A percentile compares a stretch with the other conserved stretches of the same genome.
phyloP scores from a whole-genome alignment of 2,113 vertebrate genomes.

The Lophius piscatorius region DNA sequence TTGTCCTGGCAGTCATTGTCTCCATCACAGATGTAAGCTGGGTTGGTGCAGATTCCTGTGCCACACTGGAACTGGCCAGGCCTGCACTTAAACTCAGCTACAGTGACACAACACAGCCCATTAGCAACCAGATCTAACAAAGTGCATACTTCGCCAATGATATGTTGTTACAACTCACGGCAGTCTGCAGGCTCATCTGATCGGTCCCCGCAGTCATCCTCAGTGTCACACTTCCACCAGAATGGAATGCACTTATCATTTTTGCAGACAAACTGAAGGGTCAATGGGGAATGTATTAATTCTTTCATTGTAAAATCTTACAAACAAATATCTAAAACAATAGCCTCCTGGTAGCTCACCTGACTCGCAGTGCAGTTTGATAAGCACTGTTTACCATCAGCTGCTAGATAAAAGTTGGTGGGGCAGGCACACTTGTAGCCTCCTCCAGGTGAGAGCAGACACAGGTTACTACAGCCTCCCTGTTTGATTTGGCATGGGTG shows the following conservation, averaged over 20 bases:
- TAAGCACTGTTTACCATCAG: slow-evolving; percentile 90
- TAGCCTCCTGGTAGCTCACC: slow-evolving; percentile 70
- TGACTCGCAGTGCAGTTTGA: slow-evolving; percentile 98
- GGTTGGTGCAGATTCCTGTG: slow-evolving; percentile 97
- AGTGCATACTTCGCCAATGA: not conserved
- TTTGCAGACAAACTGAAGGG: slow-evolving; percentile 93
- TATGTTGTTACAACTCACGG: slow-evolving; percentile 80
- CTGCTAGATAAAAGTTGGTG: slow-evolving; percentile 95
- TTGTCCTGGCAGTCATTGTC: slow-evolving; percentile 99
- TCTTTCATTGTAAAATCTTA: not conserved
- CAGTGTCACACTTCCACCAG: slow-evolving; percentile 99
- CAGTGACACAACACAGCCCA: not conserved
- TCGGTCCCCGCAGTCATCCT: slow-evolving; percentile 96
- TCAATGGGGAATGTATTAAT: not conserved
- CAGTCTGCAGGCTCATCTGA: slow-evolving; percentile 94
- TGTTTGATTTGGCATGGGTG: slow-evolving; percentile 93
- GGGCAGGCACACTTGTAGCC: slow-evolving; percentile 94
- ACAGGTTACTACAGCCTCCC: slow-evolving; percentile 95
- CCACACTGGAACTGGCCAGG: slow-evolving; percentile 96
- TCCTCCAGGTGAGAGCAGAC: slow-evolving; percentile 90
- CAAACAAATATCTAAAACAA: not conserved
- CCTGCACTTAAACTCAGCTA: slow-evolving; percentile 93
- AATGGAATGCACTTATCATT: slow-evolving; percentile 99
- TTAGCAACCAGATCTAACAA: not conserved
- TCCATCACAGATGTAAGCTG: slow-evolving; percentile 97